Conservation (phyloP, 2,888 invertebrate genomes). For the Amblyteles armatorius region DNA sequence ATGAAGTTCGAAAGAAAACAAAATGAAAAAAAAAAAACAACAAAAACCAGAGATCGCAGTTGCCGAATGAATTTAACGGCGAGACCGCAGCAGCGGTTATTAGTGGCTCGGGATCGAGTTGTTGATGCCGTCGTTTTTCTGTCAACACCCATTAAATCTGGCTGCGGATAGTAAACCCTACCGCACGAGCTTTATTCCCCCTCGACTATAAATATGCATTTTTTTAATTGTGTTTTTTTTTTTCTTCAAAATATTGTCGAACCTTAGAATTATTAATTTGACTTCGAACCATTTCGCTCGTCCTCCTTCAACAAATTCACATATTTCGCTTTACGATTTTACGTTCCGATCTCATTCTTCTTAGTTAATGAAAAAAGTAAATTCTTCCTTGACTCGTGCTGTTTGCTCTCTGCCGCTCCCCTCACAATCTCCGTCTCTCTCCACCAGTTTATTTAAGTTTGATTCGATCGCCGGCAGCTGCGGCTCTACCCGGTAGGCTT, state of each 20-base stretch:
- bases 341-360: constrained; percentile 11
- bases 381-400: not conserved
- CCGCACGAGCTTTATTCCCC: not conserved
- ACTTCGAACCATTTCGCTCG: not conserved
- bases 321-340: not conserved
- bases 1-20: not conserved
- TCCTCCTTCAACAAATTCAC: not conserved
- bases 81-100: constrained; percentile 28
- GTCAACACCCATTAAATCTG: constrained; percentile 49
- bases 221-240: not conserved
- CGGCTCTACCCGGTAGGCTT: constrained; percentile 62
- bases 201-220: not conserved
- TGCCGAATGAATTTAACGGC: constrained; percentile 34
- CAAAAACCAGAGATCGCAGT: constrained; percentile 3
- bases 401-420: constrained; percentile 32
- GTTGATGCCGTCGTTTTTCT: constrained; percentile 40
- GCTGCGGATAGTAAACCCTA: not conserved
- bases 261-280: not conserved
- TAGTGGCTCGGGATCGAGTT: constrained; percentile 33
- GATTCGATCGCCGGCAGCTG: constrained; percentile 79
- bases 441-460: constrained; percentile 80
- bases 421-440: not conserved
- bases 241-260: not conserved
- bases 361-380: not conserved
- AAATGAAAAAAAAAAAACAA: constrained; percentile 15